Percentiles rank a stretch among this genome's conserved stretches.
These are phyloP conservation scores for Mizuhopecten yessoensis DNA, from an alignment of 1,140 invertebrate genomes.

Conservation along the genomic window DNA sequence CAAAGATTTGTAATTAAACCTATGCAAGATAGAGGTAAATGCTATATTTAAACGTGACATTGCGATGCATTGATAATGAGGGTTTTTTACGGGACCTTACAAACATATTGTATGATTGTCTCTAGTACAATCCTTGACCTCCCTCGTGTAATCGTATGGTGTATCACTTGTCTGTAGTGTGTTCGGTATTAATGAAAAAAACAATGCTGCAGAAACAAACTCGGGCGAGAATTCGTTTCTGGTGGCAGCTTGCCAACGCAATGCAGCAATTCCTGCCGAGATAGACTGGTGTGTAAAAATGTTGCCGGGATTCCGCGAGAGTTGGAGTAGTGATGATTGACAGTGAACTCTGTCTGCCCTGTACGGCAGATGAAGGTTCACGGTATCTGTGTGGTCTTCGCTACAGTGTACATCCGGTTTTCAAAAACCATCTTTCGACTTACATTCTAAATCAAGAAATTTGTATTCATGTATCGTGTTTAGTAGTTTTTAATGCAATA, in stretches of 20 bases:
- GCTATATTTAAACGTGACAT: too few species aligned
- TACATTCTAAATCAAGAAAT: too few species aligned
- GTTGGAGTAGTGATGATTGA: constrained; percentile 4
- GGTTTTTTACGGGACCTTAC: too few species aligned
- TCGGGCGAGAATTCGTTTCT: not conserved
- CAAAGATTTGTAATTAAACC: too few species aligned
- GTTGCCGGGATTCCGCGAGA: not conserved
- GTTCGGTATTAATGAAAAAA: not conserved
- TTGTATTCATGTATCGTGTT: too few species aligned
- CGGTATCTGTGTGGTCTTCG: not conserved
- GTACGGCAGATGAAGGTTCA: not conserved
- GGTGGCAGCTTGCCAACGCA: not conserved
- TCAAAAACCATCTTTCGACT: too few species aligned
- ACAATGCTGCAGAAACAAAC: not conserved
- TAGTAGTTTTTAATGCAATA: too few species aligned
- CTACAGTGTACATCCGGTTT: too few species aligned
- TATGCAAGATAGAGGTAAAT: too few species aligned
- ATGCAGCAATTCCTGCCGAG: not conserved
- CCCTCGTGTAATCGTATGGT: not conserved
- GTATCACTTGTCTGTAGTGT: too few species aligned
- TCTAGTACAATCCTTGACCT: not conserved
- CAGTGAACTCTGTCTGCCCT: not conserved
- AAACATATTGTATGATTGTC: not conserved
- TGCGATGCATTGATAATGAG: too few species aligned
- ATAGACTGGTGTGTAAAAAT: not conserved